Percentiles rank a stretch among this genome's conserved stretches.
phyloP scores from a whole-genome alignment of 2,888 invertebrate genomes.

The Nezara viridula region DNA sequence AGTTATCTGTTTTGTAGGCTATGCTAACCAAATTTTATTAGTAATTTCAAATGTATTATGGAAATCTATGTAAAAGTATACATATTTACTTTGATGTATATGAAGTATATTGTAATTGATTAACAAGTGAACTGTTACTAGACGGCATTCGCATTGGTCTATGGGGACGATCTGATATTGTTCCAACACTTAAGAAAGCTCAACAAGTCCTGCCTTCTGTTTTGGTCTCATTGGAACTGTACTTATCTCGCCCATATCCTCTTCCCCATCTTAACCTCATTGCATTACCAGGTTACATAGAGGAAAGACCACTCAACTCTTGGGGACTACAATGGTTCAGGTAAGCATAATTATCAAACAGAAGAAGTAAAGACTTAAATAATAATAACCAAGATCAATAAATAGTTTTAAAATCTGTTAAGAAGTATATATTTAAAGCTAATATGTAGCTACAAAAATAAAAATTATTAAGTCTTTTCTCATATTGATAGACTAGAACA shows the following conservation, averaged over 20 bases:
- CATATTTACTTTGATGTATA: neutral
- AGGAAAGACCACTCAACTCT: slow-evolving; percentile 81
- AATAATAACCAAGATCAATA: neutral
- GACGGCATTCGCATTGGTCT: slow-evolving; percentile 71
- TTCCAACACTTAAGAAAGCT: slow-evolving; percentile 71
- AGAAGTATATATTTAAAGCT: neutral
- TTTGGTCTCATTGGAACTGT: slow-evolving; percentile 65
- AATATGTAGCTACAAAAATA: neutral
- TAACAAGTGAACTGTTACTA: slow-evolving; percentile 59
- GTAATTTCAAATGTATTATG: neutral
- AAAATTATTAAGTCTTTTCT: neutral
- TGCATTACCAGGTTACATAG: slow-evolving; percentile 80
- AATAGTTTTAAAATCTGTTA: neutral
- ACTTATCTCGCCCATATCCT: slow-evolving; percentile 69
- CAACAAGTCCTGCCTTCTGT: slow-evolving; percentile 66
- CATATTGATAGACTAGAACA: neutral
- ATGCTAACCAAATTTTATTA: neutral
- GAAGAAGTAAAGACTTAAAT: neutral
- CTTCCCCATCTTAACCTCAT: slow-evolving; percentile 80
- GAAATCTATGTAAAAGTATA: neutral
- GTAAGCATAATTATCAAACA: slow-evolving; percentile 70
- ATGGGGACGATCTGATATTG: slow-evolving; percentile 77
- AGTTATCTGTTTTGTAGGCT: neutral
- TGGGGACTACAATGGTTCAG: slow-evolving; percentile 86
- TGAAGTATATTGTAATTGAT: neutral